Evolutionary conservation across 2,888 invertebrate genomes (phyloP).

Genomic region (Phlogophora meticulosa): DNA sequence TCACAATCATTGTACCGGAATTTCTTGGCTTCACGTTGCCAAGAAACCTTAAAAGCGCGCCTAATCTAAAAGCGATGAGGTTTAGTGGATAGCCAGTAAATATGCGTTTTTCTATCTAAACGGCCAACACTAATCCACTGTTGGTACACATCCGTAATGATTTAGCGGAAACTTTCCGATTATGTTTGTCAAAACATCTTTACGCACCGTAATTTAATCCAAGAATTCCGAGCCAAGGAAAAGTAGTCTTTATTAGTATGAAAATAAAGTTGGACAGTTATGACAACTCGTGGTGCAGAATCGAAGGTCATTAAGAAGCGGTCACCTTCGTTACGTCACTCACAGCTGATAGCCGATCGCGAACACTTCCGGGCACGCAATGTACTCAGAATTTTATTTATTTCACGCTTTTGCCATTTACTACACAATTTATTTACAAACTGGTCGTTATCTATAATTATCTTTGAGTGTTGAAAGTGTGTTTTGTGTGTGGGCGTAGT

Average conservation of each 20-base stretch:
- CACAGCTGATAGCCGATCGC: slow-evolving; percentile 66
- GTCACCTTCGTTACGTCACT: slow-evolving; percentile 72
- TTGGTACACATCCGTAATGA: slow-evolving; percentile 12
- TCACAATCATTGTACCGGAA: not conserved
- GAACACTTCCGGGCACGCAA: slow-evolving; percentile 45
- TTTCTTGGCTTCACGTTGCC: slow-evolving; percentile 15
- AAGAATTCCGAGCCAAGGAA: slow-evolving; percentile 11
- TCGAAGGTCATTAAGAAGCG: slow-evolving; percentile 64
- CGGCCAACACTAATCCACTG: not conserved
- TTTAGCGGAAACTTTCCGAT: slow-evolving; percentile 43
- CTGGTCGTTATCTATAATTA: slow-evolving; percentile 45
- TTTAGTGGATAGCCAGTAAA: not conserved
- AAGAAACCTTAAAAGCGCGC: slow-evolving; percentile 33
- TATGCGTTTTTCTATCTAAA: not conserved
- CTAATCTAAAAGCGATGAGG: slow-evolving; percentile 3
- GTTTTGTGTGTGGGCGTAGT: slow-evolving; percentile 45
- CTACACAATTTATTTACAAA: slow-evolving; percentile 19
- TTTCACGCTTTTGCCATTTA: slow-evolving; percentile 23
- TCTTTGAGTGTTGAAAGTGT: slow-evolving; percentile 44
- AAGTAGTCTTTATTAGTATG: slow-evolving; percentile 15
- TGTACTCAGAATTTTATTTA: slow-evolving; percentile 36
- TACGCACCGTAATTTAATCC: slow-evolving; percentile 19
- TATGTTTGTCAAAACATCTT: slow-evolving; percentile 44
- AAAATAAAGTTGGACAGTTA: slow-evolving; percentile 5
- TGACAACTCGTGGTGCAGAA: slow-evolving; percentile 25